A percentile compares a stretch with the other conserved stretches of the same genome.
These are phyloP conservation scores for Corythaixoides concolor DNA, from an alignment of 2,113 vertebrate genomes.

Conservation along the genomic window DNA sequence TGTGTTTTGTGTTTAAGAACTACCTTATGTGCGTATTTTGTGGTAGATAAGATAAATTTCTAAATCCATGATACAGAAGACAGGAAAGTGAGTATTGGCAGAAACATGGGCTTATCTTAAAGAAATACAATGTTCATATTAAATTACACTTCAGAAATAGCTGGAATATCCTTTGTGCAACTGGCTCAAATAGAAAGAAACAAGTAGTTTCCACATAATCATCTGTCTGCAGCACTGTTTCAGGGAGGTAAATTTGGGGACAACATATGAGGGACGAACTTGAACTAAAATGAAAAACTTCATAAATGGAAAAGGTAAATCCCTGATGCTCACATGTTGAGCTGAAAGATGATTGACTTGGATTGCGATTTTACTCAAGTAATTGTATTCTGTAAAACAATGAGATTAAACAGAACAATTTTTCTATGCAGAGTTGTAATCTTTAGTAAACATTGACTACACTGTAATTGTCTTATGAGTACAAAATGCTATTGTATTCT, in stretches of 20 bases:
- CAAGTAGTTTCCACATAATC: neutral
- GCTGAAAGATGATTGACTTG: neutral
- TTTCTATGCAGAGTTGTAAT: neutral
- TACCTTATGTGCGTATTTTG: neutral
- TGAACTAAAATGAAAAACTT: neutral
- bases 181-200: neutral
- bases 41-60: neutral
- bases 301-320: neutral
- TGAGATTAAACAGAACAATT: neutral
- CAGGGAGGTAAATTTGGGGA: neutral
- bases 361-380: neutral
- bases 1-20: neutral
- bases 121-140: neutral
- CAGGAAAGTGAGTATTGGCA: neutral
- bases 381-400: neutral
- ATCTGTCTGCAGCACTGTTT: neutral
- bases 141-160: neutral
- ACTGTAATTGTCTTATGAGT: neutral
- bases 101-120: neutral
- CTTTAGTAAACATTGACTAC: neutral
- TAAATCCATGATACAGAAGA: neutral
- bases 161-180: neutral
- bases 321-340: neutral
- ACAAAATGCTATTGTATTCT: neutral
- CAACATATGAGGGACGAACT: neutral